phyloP scores from a whole-genome alignment of 2,113 vertebrate species.

The Ophthalmolycus amberensis region DNA sequence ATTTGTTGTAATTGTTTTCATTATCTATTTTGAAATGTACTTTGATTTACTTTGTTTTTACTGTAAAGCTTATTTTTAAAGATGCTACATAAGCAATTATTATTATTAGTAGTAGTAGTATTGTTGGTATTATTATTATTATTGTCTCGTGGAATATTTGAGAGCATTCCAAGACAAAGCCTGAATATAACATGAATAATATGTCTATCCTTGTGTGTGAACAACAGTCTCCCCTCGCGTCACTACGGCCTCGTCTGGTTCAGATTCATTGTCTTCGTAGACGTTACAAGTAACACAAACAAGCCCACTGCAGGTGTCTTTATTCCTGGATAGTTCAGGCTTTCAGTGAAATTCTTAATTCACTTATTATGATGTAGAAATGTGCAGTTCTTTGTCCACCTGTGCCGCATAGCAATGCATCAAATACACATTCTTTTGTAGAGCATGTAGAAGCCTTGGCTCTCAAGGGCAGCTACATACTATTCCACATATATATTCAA shows the following conservation, averaged over 20 bases:
- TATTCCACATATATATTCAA: constrained; percentile 46
- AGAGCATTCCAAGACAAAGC: constrained; percentile 18
- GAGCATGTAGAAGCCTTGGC: constrained; percentile 11
- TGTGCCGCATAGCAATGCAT: constrained; percentile 35
- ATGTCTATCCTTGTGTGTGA: constrained; percentile 17
- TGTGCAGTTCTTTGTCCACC: constrained; percentile 21
- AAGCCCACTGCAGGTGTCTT: constrained; percentile 29
- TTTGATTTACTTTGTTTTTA: neutral
- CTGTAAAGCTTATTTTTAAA: neutral
- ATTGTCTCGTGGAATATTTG: neutral
- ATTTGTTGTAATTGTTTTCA: neutral
- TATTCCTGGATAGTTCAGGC: constrained; percentile 15
- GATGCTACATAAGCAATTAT: neutral
- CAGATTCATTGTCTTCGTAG: constrained; percentile 24
- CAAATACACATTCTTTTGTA: constrained; percentile 13
- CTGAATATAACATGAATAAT: neutral
- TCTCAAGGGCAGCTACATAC: constrained; percentile 18
- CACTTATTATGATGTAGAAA: constrained; percentile 13
- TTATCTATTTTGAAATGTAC: neutral
- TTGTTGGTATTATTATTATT: neutral
- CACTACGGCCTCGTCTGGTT: constrained; percentile 24
- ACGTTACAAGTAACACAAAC: constrained; percentile 42
- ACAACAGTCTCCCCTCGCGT: constrained; percentile 29
- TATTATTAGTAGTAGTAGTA: neutral
- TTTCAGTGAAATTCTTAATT: constrained; percentile 32